Percentiles rank a stretch among this genome's conserved stretches.
These are phyloP conservation scores for Chrysolina americana DNA, from an alignment of 2,888 invertebrate genomes.

Conservation along the genomic window DNA sequence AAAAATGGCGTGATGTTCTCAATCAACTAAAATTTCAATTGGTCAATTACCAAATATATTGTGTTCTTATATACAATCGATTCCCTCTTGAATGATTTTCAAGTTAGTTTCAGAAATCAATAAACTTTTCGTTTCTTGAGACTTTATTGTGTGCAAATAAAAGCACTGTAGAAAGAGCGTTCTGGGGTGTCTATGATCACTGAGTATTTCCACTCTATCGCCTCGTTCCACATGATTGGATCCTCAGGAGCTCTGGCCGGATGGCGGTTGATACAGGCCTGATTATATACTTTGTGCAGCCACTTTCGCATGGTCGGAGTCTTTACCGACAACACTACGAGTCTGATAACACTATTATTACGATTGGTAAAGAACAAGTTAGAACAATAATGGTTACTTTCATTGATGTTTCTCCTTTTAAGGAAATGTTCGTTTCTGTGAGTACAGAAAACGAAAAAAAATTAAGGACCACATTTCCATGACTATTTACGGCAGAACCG, in stretches of 20 bases:
- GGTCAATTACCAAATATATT: no score
- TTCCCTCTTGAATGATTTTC: not conserved
- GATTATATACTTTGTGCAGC: conserved; percentile 68
- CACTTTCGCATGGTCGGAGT: conserved; percentile 66
- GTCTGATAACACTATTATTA: not conserved
- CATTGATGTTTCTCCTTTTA: no score
- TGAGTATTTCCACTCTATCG: conserved; percentile 26
- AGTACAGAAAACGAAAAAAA: no score
- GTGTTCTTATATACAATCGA: no score
- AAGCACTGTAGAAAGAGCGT: not conserved
- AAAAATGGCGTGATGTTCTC: no score
- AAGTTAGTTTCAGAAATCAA: not conserved
- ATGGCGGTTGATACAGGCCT: conserved; percentile 36
- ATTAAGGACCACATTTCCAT: no score
- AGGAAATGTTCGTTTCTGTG: no score
- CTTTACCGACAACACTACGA: conserved; percentile 50
- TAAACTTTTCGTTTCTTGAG: not conserved
- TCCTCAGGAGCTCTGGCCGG: conserved; percentile 61
- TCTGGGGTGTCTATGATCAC: not conserved
- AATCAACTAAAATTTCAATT: no score
- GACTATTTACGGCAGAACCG: no score
- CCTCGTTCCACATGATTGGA: conserved; percentile 64
- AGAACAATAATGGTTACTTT: no score
- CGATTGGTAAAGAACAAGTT: no score
- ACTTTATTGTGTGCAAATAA: not conserved